Conservation (phyloP, 2,888 invertebrate species). For the Gortyna flavago region DNA sequence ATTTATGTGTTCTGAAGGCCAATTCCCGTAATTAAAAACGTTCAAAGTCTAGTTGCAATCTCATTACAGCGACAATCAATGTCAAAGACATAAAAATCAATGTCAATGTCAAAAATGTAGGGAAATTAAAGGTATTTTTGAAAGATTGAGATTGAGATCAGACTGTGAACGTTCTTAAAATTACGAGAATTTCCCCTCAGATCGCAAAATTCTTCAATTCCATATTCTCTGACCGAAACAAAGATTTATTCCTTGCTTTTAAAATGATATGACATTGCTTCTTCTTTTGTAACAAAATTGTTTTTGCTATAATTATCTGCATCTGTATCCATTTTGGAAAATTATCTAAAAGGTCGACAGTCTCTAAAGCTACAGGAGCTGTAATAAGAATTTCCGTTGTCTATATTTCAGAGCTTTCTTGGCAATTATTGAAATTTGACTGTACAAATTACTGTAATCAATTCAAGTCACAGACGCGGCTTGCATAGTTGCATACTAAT, state of each 20-base stretch:
- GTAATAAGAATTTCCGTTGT: not conserved
- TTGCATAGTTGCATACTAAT: slow-evolving; percentile 58
- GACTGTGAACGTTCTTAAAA: too few relatives aligned
- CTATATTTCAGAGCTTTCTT: not conserved
- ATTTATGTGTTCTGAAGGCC: not conserved
- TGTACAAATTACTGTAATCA: slow-evolving; percentile 46
- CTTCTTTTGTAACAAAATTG: not conserved
- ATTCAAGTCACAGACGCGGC: slow-evolving; percentile 57
- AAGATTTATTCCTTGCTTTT: not conserved
- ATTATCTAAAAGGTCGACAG: not conserved
- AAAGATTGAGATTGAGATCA: too few relatives aligned
- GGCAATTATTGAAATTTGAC: slow-evolving; percentile 42
- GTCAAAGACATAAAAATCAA: too few relatives aligned
- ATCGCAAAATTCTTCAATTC: not conserved
- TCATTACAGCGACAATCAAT: too few relatives aligned
- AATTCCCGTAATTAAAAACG: too few relatives aligned
- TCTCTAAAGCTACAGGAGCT: not conserved
- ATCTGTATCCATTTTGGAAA: not conserved
- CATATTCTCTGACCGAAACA: not conserved
- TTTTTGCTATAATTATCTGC: not conserved
- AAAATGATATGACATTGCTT: not conserved
- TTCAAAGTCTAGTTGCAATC: too few relatives aligned
- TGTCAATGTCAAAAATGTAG: too few relatives aligned
- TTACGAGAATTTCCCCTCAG: too few relatives aligned
- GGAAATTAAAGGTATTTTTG: too few relatives aligned